Percentiles rank a stretch among this genome's conserved stretches.
phyloP scores from a whole-genome alignment of 1,140 invertebrate genomes.

The Parasteatoda tepidariorum region DNA sequence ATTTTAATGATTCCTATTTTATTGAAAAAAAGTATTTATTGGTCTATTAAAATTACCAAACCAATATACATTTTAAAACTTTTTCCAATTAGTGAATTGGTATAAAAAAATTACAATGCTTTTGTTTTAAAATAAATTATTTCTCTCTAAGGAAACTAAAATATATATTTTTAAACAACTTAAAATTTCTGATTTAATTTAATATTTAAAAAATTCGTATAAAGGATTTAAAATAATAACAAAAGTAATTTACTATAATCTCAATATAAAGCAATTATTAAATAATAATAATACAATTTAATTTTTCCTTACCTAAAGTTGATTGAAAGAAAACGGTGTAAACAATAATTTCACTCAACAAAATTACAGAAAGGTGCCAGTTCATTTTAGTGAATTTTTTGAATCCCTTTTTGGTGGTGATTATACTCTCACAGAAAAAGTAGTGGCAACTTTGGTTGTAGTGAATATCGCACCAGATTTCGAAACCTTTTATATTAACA shows the following conservation, averaged over 20 bases:
- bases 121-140: too few relatives aligned
- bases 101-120: too few relatives aligned
- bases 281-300: too few relatives aligned
- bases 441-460: neutral
- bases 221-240: too few relatives aligned
- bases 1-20: too few relatives aligned
- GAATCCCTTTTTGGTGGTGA: neutral
- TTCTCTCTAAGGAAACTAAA: neutral
- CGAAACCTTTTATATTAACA: slow-evolving; percentile 26
- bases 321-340: slow-evolving; percentile 7
- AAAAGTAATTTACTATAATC: too few relatives aligned
- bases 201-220: neutral
- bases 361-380: neutral
- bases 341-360: slow-evolving; percentile 15
- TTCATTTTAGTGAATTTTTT: neutral
- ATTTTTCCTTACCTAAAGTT: slow-evolving; percentile 19
- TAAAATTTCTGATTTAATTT: neutral
- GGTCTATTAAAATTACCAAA: too few relatives aligned
- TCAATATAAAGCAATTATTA: too few relatives aligned
- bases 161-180: neutral
- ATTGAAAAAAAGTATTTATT: too few relatives aligned
- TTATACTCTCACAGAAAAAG: slow-evolving; percentile 1
- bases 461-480: neutral
- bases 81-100: too few relatives aligned
- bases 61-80: too few relatives aligned